Evolutionary conservation across 2,888 invertebrate species (phyloP).

Genomic region (Byasa hedistus): DNA sequence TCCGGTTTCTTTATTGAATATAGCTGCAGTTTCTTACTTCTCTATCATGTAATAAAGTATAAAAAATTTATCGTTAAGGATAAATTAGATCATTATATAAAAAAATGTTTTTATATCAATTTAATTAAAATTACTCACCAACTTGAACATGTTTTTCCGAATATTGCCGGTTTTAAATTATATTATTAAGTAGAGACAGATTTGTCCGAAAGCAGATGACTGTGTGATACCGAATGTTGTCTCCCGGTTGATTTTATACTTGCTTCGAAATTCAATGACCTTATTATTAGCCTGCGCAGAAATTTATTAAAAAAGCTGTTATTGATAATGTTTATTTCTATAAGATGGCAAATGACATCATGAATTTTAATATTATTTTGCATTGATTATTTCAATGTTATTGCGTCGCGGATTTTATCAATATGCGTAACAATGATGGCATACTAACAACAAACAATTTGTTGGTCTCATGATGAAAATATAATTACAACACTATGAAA

Average conservation of each 20-base stretch:
- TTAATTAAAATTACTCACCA: neutral
- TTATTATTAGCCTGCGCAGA: constrained; percentile 23
- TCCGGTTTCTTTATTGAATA: no score
- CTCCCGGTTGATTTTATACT: constrained; percentile 18
- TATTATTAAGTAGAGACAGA: neutral
- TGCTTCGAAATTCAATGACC: constrained; percentile 17
- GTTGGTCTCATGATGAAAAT: no score
- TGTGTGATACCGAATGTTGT: constrained; percentile 2
- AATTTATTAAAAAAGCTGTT: constrained; percentile 3
- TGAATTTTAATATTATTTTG: constrained; percentile 3
- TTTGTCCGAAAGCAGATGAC: constrained; percentile 1
- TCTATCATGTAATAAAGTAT: no score
- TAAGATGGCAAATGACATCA: constrained; percentile 1
- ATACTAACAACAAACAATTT: no score
- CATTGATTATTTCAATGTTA: neutral
- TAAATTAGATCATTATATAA: neutral
- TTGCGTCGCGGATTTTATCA: neutral
- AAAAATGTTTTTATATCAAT: neutral
- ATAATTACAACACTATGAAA: no score
- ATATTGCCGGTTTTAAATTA: neutral
- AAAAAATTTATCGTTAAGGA: no score
- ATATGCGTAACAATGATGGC: no score
- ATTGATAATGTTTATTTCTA: neutral
- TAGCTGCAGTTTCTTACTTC: no score
- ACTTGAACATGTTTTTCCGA: neutral